Conservation (phyloP, 1,140 invertebrate species). For the Uloborus diversus region DNA sequence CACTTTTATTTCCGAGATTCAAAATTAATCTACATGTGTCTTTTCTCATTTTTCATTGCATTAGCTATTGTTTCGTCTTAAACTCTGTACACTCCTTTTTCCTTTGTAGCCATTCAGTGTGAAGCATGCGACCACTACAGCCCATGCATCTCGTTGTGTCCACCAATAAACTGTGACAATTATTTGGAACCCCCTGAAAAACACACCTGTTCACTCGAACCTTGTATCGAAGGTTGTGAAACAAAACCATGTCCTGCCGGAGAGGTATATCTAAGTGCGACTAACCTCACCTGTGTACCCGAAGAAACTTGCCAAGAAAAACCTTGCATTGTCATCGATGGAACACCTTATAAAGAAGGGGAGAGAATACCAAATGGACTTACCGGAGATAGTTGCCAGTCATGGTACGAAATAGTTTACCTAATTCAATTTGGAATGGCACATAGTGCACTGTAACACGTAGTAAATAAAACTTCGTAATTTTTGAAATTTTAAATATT, state of each 20-base stretch:
- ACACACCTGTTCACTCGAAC: slow-evolving; percentile 75
- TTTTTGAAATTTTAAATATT: not conserved
- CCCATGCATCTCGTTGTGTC: slow-evolving; percentile 82
- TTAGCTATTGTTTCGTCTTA: no score
- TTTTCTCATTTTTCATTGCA: no score
- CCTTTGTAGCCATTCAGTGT: slow-evolving; percentile 82
- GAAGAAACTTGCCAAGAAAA: slow-evolving; percentile 10
- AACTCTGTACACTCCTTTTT: no score
- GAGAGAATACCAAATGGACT: slow-evolving; percentile 18
- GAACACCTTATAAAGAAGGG: slow-evolving; percentile 46
- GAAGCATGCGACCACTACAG: slow-evolving; percentile 80
- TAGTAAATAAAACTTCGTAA: no score
- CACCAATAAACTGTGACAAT: slow-evolving; percentile 82
- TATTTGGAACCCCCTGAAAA: slow-evolving; percentile 69
- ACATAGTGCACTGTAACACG: no score
- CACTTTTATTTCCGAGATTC: no score
- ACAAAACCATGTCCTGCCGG: slow-evolving; percentile 76
- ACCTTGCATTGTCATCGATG: slow-evolving; percentile 15
- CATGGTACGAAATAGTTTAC: slow-evolving; percentile 68
- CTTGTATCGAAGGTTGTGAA: slow-evolving; percentile 80
- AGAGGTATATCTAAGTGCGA: slow-evolving; percentile 75
- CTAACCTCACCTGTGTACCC: slow-evolving; percentile 72
- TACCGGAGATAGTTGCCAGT: slow-evolving; percentile 74
- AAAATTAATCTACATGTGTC: no score
- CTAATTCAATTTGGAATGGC: not conserved